Base-by-base conservation (phyloP, 37 sponge, comb jelly and placozoan genomes). In the Hormiphora californensis region DNA sequence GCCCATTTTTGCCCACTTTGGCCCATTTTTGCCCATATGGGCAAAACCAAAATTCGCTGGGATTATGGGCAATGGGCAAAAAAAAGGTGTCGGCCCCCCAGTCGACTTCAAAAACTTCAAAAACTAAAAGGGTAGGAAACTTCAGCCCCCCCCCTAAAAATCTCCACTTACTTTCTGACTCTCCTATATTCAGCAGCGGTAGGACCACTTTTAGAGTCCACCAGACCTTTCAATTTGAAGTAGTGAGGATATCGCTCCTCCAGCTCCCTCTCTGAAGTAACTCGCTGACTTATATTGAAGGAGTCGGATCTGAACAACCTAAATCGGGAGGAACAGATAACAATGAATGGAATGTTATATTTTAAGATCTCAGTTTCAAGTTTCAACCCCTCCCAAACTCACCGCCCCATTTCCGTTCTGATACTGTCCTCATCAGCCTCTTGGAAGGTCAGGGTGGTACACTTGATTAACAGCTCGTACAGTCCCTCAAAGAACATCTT, bases 221-320 rank as follows among this genome's bases (percentile, higher is more conserved):
- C 23, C 7, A 73, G 43, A 27, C 81, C 81, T 28, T 73, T 27
- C 32, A 73, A 4, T 21, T 33, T 27, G 46, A 73, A 73, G 46
- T 73, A 73, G 44, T 73, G 46, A 23, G 81, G 81, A 46, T 73
- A 73, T 21, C 43, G 40, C 27, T 33, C 81, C 81, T 73, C 81
- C 44, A 73, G 44, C 81, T 73, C 81, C 38, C 38, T 27, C 23
- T 73, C 46, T 1, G 81, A 73, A 43, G 43, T 4, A 43, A n/a
- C 81, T 33, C 81, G 81, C 44, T 73, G 81, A 46, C 43, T 73
- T 19, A 73, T 73, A 46, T 73, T 73, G 81, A 73, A 73, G 12
- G 81, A 73, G 81, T 73, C 81, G 1, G 81, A 73, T 12, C 81
- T n/a, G 23, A 73, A 73, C 81, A 73, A 28, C 44, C 81, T 73